Base-by-base conservation (phyloP, 2,888 invertebrate genomes). In the Elegia similella region DNA sequence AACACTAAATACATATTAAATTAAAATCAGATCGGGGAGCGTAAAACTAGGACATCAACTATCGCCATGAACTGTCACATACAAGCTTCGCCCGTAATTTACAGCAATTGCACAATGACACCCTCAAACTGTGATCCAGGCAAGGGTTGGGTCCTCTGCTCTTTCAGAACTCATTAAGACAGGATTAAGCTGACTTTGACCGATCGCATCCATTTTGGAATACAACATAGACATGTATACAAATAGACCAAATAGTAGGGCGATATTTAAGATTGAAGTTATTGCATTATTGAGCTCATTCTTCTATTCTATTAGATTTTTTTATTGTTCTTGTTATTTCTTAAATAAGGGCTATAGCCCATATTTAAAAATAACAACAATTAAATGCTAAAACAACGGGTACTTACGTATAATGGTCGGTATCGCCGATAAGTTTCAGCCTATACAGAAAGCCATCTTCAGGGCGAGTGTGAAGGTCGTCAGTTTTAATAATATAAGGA, bases 111-210 rank as follows among this genome's bases (percentile, higher is more conserved):
- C 52, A 34, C 47, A 53, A 52, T 59, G 46, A 52, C 23, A 38
- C 57, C 60, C 59, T 59, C 57, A 55, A 44, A 50, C 54, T 52
- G 53, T 61, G 32, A 56, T 59, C 59, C 50, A 29, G 46, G 52
- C 44, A 16, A 56, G 58, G 61, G 57, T 59, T 59, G 56, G 60
- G 60, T 61, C 75, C 72, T 74, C 76, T 78, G 80, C 79, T 84
- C 80, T 82, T 83, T 82, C 84, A 84, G 80, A 85, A 86, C 86
- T 86, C 87, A 87, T 88, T 88, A 85, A 78, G 77, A 65, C 67
- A 67, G 86, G 87, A 88, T 88, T 86, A 87, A 72, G 75, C 72
- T 82, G 86, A 88, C 87, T 84, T 86, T 89, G 88, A 88, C 76
- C 75, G 85, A 88, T 88, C 72, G 76, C 75, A 75, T 69, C 75